These are phyloP conservation scores for Hippocampus mohnikei DNA, from an alignment of 2,113 vertebrate species.

Conservation along the genomic window DNA sequence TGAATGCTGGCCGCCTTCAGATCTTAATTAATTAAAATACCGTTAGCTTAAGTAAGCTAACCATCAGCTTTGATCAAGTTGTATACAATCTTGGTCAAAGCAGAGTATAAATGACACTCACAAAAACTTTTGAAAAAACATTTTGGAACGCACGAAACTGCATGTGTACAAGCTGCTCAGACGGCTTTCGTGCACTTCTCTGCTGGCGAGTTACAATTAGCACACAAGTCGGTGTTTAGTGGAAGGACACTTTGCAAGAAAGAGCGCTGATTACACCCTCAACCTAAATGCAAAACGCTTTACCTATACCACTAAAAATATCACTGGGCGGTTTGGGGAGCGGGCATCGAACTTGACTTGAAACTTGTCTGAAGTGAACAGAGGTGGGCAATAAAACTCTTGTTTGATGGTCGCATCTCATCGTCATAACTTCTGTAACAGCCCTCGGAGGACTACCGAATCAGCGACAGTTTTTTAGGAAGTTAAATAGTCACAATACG, in stretches of 20 bases:
- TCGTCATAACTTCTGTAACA: background rate
- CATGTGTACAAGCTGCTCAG: background rate
- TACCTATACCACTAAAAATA: background rate
- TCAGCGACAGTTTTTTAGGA: background rate
- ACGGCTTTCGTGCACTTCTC: background rate
- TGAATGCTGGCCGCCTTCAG: background rate
- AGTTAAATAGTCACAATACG: background rate
- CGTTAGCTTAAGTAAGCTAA: background rate
- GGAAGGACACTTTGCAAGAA: conserved; percentile 3
- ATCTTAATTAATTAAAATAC: background rate
- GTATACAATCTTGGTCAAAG: no score
- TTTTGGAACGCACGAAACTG: background rate
- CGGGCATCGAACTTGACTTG: background rate
- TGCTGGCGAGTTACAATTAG: background rate
- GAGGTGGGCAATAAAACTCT: background rate
- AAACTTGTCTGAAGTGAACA: background rate
- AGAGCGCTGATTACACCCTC: background rate
- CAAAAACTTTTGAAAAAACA: background rate
- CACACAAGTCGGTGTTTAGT: background rate
- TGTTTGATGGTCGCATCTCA: background rate
- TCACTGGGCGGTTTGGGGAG: no score
- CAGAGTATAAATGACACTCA: no score
- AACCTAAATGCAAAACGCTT: background rate
- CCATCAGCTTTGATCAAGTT: no score
- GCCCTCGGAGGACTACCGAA: background rate